Base-by-base conservation (phyloP, 2,113 vertebrate genomes). In the Cololabis saira region DNA sequence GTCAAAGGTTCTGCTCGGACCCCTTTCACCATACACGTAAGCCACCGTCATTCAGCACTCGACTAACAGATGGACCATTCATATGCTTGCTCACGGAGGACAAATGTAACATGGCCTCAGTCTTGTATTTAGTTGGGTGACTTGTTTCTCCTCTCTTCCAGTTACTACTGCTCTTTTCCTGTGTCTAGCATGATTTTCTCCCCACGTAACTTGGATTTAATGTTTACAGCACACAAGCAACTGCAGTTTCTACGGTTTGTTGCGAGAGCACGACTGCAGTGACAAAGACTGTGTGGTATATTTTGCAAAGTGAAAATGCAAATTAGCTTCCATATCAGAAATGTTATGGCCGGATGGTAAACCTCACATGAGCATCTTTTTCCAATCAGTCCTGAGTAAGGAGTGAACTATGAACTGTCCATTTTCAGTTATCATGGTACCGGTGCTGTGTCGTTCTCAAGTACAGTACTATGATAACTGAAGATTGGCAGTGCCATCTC, bases 401-500 rank as follows among this genome's bases (percentile, higher is more conserved):
- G 65, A 78, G 62, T 4, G 56, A 71, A 74, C 72, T 64, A 50
- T 98, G 96, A 98, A 97, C 97, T 98, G 96, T 93, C 96, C 98
- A 98, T 98, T 96, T 99, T 97, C 98, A 95, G 98, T 98, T 99
- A 98, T 99, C 98, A 99, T 96, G 96, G 98, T 98, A 98, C 98
- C 96, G 96, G 93, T 98, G 96, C 98, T 98, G 96, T 98, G 93
- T 98, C 78, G 82, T 80, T 93, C 90, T 95, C 95, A 95, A 95
- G 98, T 99, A 99, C 98, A 99, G 98, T 99, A 99, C 97, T 99
- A 97, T 98, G 97, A 99, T 99, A 99, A 98, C 96, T 99, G 98
- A 98, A 99, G 96, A 97, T 98, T 99, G 98, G 93, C 95, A 90
- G 97, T 96, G 96, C 95, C 96, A 96, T 96, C 96, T 90, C 96